phyloP scores from a whole-genome alignment of 2,888 invertebrate species.

The Pogonocherus hispidulus region DNA sequence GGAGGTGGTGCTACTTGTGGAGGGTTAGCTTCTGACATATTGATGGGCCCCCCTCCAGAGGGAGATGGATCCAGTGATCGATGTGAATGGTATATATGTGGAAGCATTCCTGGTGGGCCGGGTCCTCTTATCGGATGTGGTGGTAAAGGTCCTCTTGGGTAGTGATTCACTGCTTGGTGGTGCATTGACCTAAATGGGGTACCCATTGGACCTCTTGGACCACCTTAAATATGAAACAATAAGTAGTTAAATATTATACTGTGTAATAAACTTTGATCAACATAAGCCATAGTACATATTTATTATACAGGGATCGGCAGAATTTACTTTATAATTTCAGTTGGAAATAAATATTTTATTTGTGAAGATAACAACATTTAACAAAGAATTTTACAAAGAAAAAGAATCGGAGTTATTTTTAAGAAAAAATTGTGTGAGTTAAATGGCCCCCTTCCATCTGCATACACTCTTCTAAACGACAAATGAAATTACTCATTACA shows the following conservation, averaged over 20 bases:
- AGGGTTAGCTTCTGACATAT: conserved; percentile 63
- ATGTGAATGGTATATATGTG: conserved; percentile 69
- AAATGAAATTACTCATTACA: too few relatives aligned
- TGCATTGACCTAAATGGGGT: conserved; percentile 56
- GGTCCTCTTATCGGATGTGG: conserved; percentile 43
- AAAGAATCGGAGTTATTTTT: too few relatives aligned
- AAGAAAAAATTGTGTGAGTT: too few relatives aligned
- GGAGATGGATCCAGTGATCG: conserved; percentile 72
- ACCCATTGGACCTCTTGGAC: conserved; percentile 48
- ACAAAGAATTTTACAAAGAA: too few relatives aligned
- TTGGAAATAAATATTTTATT: too few relatives aligned
- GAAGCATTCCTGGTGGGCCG: conserved; percentile 53
- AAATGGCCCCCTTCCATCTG: too few relatives aligned
- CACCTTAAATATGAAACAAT: conserved; percentile 41
- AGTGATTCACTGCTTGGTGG: conserved; percentile 53
- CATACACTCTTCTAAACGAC: too few relatives aligned
- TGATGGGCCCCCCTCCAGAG: conserved; percentile 71
- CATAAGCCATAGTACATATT: too few relatives aligned
- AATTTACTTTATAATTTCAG: too few relatives aligned
- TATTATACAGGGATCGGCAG: too few relatives aligned
- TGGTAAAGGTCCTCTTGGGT: conserved; percentile 49
- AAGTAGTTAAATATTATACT: not conserved
- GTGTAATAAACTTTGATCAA: too few relatives aligned
- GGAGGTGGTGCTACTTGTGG: conserved; percentile 63
- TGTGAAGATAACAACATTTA: too few relatives aligned